Conservation (phyloP, 2,888 invertebrate species). For the Parnassius orleans region DNA sequence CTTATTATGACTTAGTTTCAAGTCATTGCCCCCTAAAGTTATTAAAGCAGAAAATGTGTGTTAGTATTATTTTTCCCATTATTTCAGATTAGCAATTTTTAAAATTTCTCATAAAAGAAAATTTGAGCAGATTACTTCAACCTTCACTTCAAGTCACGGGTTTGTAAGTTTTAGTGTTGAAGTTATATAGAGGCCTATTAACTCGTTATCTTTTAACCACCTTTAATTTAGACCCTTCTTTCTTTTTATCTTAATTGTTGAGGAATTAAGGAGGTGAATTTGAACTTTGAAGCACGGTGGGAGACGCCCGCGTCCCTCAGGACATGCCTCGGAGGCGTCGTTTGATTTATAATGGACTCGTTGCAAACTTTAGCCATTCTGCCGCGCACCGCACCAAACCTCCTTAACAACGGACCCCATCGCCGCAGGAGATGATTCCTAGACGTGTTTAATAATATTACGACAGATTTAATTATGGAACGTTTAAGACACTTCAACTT, state of each 20-base stretch:
- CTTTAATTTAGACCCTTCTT: conserved; percentile 78
- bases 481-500: conserved; percentile 71
- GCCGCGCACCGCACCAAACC: conserved; percentile 69
- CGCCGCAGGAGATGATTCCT: conserved; percentile 79
- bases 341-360: conserved; percentile 82
- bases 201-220: conserved; percentile 79
- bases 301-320: conserved; percentile 75
- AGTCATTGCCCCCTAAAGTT: neutral
- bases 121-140: neutral
- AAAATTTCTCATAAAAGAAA: no score
- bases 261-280: conserved; percentile 77
- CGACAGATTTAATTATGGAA: conserved; percentile 79
- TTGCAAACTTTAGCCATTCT: conserved; percentile 79
- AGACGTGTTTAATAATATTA: conserved; percentile 80
- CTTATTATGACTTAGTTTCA: no score
- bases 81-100: neutral
- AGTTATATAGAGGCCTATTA: conserved; percentile 67
- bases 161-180: conserved; percentile 39
- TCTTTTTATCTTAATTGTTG: conserved; percentile 81
- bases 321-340: conserved; percentile 78
- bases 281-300: conserved; percentile 71
- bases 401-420: conserved; percentile 77
- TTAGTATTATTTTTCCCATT: neutral
- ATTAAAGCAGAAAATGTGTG: neutral
- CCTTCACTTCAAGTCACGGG: neutral